Evolutionary conservation across 2,888 invertebrate genomes (phyloP).

Genomic region (Drosophila barbarae): DNA sequence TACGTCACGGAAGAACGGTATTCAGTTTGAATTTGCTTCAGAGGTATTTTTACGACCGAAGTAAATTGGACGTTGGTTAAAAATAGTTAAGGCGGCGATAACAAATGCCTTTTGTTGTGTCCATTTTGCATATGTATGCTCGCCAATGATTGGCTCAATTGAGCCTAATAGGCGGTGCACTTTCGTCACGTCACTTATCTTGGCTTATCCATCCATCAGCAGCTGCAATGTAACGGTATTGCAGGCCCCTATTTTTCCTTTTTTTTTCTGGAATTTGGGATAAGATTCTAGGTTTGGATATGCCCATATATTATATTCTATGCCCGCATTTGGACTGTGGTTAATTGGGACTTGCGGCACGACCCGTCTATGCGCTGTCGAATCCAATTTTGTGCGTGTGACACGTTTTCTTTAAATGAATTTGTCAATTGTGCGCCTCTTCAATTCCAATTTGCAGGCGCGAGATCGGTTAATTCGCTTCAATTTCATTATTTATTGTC

Average conservation of each 20-base stretch:
- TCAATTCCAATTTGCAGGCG: constrained; percentile 34
- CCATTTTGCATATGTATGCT: constrained; percentile 3
- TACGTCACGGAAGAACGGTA: constrained; percentile 9
- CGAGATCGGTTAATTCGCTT: constrained; percentile 32
- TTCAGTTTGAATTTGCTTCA: constrained; percentile 6
- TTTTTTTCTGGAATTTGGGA: neutral
- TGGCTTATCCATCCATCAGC: constrained; percentile 4
- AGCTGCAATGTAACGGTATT: constrained; percentile 4
- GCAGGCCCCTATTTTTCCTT: constrained; percentile 14
- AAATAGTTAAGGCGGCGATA: constrained; percentile 25
- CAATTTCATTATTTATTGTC: constrained; percentile 35
- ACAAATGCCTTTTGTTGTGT: constrained; percentile 16
- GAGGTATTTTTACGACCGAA: constrained; percentile 26
- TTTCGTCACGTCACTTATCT: constrained; percentile 14
- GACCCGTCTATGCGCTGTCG: constrained; percentile 14
- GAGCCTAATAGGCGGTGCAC: constrained; percentile 38
- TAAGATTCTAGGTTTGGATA: neutral
- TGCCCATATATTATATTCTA: neutral
- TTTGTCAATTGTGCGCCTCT: constrained; percentile 24
- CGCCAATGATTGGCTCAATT: constrained; percentile 26
- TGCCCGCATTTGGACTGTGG: constrained; percentile 6
- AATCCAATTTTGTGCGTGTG: constrained; percentile 42
- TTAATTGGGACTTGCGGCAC: neutral
- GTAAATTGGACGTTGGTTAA: constrained; percentile 24
- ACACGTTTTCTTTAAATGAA: constrained; percentile 38